These are phyloP conservation scores for Silvanus unidentatus DNA, from an alignment of 2,888 invertebrate genomes.

Conservation along the genomic window DNA sequence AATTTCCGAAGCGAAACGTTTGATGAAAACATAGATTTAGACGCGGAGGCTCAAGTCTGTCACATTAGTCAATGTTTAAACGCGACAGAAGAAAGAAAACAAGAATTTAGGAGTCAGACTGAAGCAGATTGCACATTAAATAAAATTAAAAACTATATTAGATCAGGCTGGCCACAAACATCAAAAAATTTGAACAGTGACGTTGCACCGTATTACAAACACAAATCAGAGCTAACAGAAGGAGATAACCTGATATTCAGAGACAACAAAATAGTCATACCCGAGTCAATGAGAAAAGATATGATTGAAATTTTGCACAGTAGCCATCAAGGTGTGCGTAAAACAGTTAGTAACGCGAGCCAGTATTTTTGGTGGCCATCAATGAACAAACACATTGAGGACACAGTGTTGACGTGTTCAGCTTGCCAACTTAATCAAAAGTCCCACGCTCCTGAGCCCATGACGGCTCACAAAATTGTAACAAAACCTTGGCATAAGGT, in stretches of 20 bases:
- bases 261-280: slow-evolving; percentile 3
- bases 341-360: slow-evolving; percentile 1
- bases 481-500: slow-evolving; percentile 9
- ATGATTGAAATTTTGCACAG: slow-evolving; percentile 6
- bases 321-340: slow-evolving; percentile 8
- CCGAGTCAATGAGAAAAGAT: slow-evolving; percentile 2
- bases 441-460: slow-evolving; percentile 4
- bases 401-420: slow-evolving; percentile 2
- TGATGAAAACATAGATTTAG: slow-evolving; percentile 12
- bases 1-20: slow-evolving; percentile 2
- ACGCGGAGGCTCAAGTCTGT: slow-evolving; percentile 13
- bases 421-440: slow-evolving; percentile 3
- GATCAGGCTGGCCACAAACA: slow-evolving; percentile 3
- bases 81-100: slow-evolving; percentile 1
- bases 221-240: slow-evolving; percentile 7
- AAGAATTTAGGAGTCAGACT: neutral
- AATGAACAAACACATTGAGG: slow-evolving; percentile 10
- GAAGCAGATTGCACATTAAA: too few species aligned
- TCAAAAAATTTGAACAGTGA: slow-evolving; percentile 6
- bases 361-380: slow-evolving; percentile 2
- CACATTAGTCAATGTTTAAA: slow-evolving; percentile 6
- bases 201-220: slow-evolving; percentile 9
- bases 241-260: neutral
- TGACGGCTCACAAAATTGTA: slow-evolving; percentile 8
- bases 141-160: neutral